Conservation (phyloP, 2,888 invertebrate species). For the Caradrina kadenii region DNA sequence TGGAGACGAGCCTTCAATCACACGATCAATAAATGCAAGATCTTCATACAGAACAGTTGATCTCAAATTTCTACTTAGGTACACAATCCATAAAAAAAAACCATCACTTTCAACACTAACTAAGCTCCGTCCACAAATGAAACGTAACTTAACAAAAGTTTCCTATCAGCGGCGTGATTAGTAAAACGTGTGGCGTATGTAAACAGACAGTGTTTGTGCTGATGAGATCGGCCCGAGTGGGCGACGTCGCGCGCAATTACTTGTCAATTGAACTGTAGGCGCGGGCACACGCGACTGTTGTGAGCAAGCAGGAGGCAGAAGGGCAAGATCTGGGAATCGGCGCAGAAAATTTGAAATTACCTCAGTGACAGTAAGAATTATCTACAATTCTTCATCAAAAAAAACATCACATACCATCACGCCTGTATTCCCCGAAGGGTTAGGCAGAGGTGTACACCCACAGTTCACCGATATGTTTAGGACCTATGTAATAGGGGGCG, state of each 20-base stretch:
- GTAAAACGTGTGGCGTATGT: slow-evolving; percentile 57
- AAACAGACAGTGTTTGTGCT: slow-evolving; percentile 62
- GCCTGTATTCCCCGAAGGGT: no score
- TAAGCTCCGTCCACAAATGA: slow-evolving; percentile 17
- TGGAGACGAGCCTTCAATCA: no score
- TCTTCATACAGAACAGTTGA: no score
- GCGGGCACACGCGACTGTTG: slow-evolving; percentile 46
- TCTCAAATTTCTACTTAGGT: neutral
- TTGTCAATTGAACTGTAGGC: slow-evolving; percentile 64
- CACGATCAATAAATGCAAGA: no score
- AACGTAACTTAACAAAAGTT: slow-evolving; percentile 29
- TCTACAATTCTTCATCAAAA: no score
- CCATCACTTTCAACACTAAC: neutral
- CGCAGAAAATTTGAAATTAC: neutral
- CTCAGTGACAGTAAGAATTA: neutral
- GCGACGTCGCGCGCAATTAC: slow-evolving; percentile 73
- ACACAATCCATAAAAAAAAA: neutral
- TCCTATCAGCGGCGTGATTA: slow-evolving; percentile 50
- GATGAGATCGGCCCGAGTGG: slow-evolving; percentile 69
- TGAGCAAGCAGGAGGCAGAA: slow-evolving; percentile 36
- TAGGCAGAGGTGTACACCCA: no score
- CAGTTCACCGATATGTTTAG: no score
- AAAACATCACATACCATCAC: no score
- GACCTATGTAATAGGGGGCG: no score
- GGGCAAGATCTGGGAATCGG: slow-evolving; percentile 2